Evolutionary conservation across 2,113 vertebrate species (phyloP), one percentile per base, ranked within the genome.

Genomic region (Oncorhynchus keta): DNA sequence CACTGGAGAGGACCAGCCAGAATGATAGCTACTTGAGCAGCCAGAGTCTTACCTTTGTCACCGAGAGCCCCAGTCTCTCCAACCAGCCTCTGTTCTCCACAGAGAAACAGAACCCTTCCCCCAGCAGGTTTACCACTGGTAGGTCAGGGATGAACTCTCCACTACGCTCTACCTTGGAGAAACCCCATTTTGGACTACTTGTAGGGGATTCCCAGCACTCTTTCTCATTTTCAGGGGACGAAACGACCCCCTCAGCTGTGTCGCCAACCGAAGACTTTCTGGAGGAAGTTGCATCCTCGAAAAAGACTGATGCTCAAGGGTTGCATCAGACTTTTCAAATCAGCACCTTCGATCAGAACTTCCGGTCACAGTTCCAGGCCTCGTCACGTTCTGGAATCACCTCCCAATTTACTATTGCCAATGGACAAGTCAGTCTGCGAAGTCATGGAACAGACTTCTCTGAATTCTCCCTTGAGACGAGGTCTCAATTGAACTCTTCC

Each of bases 1-100:
- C 98, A 13, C 91, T 99, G 92, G 98, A 99, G 91, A 95, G 98
- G 93, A 99, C 98, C 92, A 99, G 98, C 94, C 98, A 99, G 95
- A 99, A 99, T 76, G 98, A 99, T 94, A 97, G 95, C 92, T 99
- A 98, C 95, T 95, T 99, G 91, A 99, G 95, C 89, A 97, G 94
- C 92, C 94, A 96, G 51, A 97, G 95, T 94, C 96, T 99, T 93
- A 96, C 96, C 85, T 93, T 98, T 94, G 95, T 97, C 86, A 96
- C 95, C 18, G 97, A 99, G 90, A 96, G 94, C 93, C 95, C 95
- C 87, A 95, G 94, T 78, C 94, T 98, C 83, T 91, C 96, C 18
- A 95, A 94, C 65, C 96, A 97, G 84, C 95, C 96, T 82, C 92
- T 97, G 85, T 98, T 99, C 92, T 96, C 97, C 84, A 95, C 95